Percentiles rank a stretch among this genome's conserved stretches.
Evolutionary conservation across 2,797 vertebrate genomes (phyloP).

Genomic region (Enoplosus armatus): DNA sequence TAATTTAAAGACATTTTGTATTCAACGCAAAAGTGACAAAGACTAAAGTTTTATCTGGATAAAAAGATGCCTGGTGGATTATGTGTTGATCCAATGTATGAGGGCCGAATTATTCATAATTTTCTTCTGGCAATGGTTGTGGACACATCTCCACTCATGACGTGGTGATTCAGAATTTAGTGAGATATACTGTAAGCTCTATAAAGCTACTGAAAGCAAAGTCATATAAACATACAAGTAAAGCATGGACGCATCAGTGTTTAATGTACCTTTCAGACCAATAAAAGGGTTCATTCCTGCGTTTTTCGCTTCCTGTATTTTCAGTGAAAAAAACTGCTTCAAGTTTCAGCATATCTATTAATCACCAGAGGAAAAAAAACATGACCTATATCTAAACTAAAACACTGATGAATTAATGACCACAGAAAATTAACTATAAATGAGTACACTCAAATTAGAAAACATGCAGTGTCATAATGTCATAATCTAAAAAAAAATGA

Average conservation of each 20-base stretch:
- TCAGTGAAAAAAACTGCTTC: not conserved
- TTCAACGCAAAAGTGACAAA: conserved; percentile 2
- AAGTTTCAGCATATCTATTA: not conserved
- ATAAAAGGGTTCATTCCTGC: not conserved
- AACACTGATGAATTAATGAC: not conserved
- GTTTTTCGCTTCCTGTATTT: not conserved
- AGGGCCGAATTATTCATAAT: not conserved
- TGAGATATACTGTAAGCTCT: too few species aligned
- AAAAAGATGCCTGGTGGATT: not conserved
- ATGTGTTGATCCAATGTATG: not conserved
- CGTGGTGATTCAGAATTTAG: not conserved
- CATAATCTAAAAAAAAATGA: conserved; percentile 3
- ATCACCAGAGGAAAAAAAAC: not conserved
- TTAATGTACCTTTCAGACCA: not conserved
- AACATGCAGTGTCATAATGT: conserved; percentile 18
- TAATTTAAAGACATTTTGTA: conserved; percentile 15
- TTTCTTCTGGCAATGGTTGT: not conserved
- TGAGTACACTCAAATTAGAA: conserved; percentile 18
- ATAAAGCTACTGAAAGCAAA: not conserved
- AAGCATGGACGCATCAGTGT: not conserved
- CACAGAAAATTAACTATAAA: conserved; percentile 32
- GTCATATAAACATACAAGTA: not conserved
- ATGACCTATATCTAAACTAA: not conserved
- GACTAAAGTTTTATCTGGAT: fast-evolving
- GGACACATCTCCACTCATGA: not conserved